Percentiles rank a stretch among this genome's conserved stretches.
phyloP scores from a whole-genome alignment of 2,113 vertebrate genomes.

The Ginglymostoma cirratum region DNA sequence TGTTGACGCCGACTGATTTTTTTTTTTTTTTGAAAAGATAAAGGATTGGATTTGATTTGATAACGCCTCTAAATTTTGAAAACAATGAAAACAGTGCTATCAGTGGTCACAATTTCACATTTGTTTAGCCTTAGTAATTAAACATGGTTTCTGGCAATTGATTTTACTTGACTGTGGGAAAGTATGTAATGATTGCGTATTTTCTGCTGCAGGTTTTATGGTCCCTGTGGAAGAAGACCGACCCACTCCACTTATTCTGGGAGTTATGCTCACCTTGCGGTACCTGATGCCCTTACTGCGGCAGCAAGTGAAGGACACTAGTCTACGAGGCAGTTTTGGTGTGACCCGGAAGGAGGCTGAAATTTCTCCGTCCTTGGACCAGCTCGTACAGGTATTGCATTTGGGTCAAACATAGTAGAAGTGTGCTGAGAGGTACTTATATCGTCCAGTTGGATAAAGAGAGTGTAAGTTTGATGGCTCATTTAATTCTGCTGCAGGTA shows the following conservation, averaged over 20 bases:
- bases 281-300: slow-evolving; percentile 89
- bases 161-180: background rate
- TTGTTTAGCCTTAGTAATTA: background rate
- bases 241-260: slow-evolving; percentile 76
- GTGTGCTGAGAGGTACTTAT: background rate
- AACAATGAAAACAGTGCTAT: background rate
- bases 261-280: slow-evolving; percentile 81
- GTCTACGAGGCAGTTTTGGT: slow-evolving; percentile 94
- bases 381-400: slow-evolving; percentile 76
- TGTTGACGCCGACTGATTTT: background rate
- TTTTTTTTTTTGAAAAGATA: background rate
- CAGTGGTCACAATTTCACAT: background rate
- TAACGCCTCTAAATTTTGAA: background rate
- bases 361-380: slow-evolving; percentile 78
- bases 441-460: background rate
- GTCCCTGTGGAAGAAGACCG: slow-evolving; percentile 79
- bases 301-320: slow-evolving; percentile 86
- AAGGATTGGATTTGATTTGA: background rate
- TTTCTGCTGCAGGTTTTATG: slow-evolving; percentile 65
- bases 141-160: background rate
- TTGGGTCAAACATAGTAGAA: background rate
- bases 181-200: background rate
- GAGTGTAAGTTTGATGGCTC: background rate
- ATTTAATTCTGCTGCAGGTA: background rate
- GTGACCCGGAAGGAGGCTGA: slow-evolving; percentile 87